Conservation (phyloP, 2,888 invertebrate species). For the Gryllus longicercus region DNA sequence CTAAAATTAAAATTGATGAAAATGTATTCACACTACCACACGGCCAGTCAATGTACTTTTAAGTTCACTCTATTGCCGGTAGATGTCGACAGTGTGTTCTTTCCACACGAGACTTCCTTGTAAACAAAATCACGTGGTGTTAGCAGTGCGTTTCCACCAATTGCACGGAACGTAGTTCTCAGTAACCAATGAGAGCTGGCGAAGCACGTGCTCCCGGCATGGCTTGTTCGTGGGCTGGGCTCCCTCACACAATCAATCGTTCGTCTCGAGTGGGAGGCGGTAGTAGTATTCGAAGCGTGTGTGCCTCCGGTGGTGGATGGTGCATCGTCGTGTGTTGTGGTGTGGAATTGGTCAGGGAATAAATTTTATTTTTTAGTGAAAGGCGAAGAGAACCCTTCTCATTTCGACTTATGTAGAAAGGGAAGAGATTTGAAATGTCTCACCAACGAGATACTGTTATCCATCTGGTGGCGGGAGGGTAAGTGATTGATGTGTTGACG, state of each 20-base stretch:
- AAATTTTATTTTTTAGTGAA: background rate
- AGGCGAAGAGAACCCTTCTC: slow-evolving; percentile 12
- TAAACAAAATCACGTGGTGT: slow-evolving; percentile 39
- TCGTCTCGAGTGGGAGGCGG: background rate
- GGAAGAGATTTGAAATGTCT: slow-evolving; percentile 42
- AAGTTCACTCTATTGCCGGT: background rate
- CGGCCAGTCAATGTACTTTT: too few relatives aligned
- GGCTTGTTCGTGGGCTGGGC: background rate
- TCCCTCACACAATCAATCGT: slow-evolving; percentile 3
- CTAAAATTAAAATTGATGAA: too few relatives aligned
- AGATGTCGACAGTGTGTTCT: background rate
- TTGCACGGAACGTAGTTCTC: background rate
- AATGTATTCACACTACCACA: too few relatives aligned
- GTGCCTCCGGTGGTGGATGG: slow-evolving; percentile 4
- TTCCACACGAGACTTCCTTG: slow-evolving; percentile 21
- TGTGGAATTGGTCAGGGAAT: background rate
- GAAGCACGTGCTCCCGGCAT: slow-evolving; percentile 36
- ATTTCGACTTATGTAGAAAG: background rate
- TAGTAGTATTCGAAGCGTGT: background rate
- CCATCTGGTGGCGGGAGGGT: slow-evolving; percentile 95
- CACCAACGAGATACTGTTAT: slow-evolving; percentile 72
- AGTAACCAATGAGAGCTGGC: slow-evolving; percentile 34
- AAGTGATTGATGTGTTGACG: slow-evolving; percentile 48
- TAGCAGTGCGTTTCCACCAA: slow-evolving; percentile 29
- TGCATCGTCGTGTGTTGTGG: background rate